Base-by-base conservation (phyloP, 1,140 invertebrate species). In the Phocides pigmalion region DNA sequence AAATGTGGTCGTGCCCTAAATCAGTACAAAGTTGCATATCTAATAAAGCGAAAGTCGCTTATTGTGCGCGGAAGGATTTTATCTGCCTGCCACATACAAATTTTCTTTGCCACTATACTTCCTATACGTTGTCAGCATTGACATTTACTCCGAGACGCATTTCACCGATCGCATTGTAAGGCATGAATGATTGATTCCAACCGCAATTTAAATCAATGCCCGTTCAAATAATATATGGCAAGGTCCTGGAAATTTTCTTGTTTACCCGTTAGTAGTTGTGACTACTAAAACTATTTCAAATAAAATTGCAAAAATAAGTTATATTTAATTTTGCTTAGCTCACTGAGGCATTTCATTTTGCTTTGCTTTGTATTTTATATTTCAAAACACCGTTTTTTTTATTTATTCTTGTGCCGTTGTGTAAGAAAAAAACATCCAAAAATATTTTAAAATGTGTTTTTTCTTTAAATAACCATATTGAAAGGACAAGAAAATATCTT, bases 1-100 rank as follows among this genome's bases (percentile, higher is more conserved):
- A 59, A 59, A 46, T 59, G 54, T 59, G 37, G 44, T 61, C 58
- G 58, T 61, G 58, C 58, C 58, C 58, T 61, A 61, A 61, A 61
- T 61, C 58, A 61, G 44, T 9, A 37, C 58, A 35, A 47, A 61
- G 44, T 61, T 61, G 58, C 58, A 61, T 61, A 61, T 61, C 58
- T 61, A 44, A 61, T 61, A 25, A 61, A 61, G 58, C 46, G 58
- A 61, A 61, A 49, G 58, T 61, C 17, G 32, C 44, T 49, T 61
- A 49, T 47, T 61, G 58, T 49, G 56, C 42, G 56, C 56, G 56
- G 39, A 61, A 49, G 58, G 58, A 62, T 50, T 50, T 62, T 62
- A 62, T 62, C 58, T 62, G 46, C 47, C 12, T 22, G 46, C 58
- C 17, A 61, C 58, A 50, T 62, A 62, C 58, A 62, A 62, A 62